phyloP scores from a whole-genome alignment of 2,797 vertebrate genomes.

The Lagorchestes hirsutus region DNA sequence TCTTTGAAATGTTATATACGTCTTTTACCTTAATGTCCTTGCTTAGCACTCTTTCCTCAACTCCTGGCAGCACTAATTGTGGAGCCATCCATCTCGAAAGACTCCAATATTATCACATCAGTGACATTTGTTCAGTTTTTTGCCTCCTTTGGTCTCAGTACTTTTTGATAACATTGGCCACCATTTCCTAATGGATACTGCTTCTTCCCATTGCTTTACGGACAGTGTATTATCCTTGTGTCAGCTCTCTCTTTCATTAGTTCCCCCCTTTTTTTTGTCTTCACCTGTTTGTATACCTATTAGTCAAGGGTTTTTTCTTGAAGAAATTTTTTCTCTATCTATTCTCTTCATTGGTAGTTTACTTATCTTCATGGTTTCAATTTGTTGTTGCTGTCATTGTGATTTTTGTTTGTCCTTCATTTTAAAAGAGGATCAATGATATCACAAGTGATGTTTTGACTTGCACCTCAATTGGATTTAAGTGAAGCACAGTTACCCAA shows the following conservation, averaged over 20 bases:
- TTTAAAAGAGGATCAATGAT: background rate
- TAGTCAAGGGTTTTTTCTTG: background rate
- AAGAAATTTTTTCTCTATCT: background rate
- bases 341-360: no score
- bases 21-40: background rate
- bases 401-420: background rate
- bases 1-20: background rate
- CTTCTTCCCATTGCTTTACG: background rate
- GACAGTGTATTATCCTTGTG: background rate
- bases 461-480: background rate
- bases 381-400: no score
- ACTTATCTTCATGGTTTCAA: no score
- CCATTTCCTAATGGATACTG: background rate
- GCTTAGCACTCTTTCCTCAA: background rate
- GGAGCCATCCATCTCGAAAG: background rate
- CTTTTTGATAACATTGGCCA: background rate
- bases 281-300: no score
- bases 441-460: background rate
- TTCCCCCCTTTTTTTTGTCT: no score
- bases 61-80: background rate
- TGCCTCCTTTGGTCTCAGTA: background rate
- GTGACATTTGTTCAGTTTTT: background rate
- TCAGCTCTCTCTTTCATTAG: background rate
- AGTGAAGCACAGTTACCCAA: background rate
- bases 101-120: background rate